Evolutionary conservation across 2,797 vertebrate species (phyloP).

Genomic region (Enteromius paludinosus): DNA sequence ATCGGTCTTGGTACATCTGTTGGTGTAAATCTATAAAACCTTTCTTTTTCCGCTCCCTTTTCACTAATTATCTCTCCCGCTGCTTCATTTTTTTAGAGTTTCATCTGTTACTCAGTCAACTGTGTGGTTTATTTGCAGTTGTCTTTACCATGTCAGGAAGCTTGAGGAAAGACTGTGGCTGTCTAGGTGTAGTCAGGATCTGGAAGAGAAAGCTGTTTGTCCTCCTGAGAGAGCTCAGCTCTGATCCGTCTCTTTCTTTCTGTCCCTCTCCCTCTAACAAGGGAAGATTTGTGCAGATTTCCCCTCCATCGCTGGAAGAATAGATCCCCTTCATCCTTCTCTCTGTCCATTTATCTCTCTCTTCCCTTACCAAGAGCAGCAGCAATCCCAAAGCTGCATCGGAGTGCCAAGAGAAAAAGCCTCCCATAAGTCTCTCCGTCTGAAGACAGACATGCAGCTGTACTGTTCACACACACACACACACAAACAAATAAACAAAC

Average conservation of each 20-base stretch:
- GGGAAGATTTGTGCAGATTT: slow-evolving; percentile 76
- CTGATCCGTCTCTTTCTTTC: slow-evolving; percentile 68
- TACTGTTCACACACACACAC: slow-evolving; percentile 42
- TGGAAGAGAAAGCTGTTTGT: slow-evolving; percentile 57
- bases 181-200: slow-evolving; percentile 58
- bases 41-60: not conserved
- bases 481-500: slow-evolving; percentile 12
- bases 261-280: slow-evolving; percentile 69
- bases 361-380: slow-evolving; percentile 67
- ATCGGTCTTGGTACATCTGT: slow-evolving; percentile 27
- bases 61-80: not conserved
- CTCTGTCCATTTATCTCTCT: slow-evolving; percentile 72
- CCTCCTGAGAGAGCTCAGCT: slow-evolving; percentile 61
- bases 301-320: slow-evolving; percentile 68
- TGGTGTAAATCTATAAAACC: slow-evolving; percentile 29
- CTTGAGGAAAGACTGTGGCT: slow-evolving; percentile 4
- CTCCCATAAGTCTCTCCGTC: slow-evolving; percentile 64
- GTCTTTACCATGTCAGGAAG: slow-evolving; percentile 25
- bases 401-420: slow-evolving; percentile 67
- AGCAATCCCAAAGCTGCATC: slow-evolving; percentile 68
- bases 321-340: slow-evolving; percentile 73
- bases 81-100: not conserved
- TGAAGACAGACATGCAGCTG: slow-evolving; percentile 34
- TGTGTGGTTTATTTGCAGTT: slow-evolving; percentile 1
- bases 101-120: not conserved